Evolutionary conservation across 1,140 invertebrate species (phyloP).

Genomic region (Drosophila chauvacae): DNA sequence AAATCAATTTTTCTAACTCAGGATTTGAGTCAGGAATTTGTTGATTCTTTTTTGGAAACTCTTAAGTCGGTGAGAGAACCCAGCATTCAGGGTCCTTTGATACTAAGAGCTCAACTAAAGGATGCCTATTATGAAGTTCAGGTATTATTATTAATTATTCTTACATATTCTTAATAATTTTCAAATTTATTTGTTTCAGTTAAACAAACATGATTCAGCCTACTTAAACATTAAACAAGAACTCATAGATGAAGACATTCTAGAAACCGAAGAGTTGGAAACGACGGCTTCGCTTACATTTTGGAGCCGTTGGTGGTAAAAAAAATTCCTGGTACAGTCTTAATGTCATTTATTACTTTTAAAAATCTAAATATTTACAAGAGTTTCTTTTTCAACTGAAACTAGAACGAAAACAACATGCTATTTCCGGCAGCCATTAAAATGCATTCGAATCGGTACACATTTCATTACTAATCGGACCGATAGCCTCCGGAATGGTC

Average conservation of each 20-base stretch:
- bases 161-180: not conserved
- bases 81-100: not conserved
- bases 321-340: not conserved
- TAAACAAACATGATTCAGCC: not conserved
- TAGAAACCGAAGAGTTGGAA: not conserved
- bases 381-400: slow-evolving; percentile 10
- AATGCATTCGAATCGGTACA: slow-evolving; percentile 52
- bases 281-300: not conserved
- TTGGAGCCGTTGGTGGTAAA: slow-evolving; percentile 6
- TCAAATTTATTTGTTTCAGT: not conserved
- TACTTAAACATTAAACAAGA: slow-evolving; percentile 1
- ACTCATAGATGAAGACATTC: not conserved
- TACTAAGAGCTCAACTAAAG: no score
- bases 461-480: slow-evolving; percentile 75
- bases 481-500: slow-evolving; percentile 37
- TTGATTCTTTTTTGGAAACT: not conserved
- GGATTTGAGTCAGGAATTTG: not conserved
- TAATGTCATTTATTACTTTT: not conserved
- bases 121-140: not conserved
- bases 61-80: not conserved
- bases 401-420: slow-evolving; percentile 9
- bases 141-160: not conserved
- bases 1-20: not conserved
- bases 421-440: slow-evolving; percentile 49
- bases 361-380: not conserved